Base-by-base conservation (phyloP, 2,797 vertebrate genomes). In the Myripristis jacobus region DNA sequence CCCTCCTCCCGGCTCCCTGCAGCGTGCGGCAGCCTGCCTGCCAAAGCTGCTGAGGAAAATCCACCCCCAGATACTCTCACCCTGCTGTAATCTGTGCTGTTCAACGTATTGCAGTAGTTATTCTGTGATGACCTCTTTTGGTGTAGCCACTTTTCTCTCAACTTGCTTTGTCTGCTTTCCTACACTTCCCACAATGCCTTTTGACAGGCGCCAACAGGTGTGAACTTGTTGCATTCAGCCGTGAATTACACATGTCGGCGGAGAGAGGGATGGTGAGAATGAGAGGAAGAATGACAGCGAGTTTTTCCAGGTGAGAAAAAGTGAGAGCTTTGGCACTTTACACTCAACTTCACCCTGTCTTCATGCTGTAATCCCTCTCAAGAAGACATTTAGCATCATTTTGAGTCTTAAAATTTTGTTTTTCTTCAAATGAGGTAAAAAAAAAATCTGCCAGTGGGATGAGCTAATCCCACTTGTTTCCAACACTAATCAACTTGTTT, bases 141-240 rank as follows among this genome's bases (percentile, higher is more conserved):
- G 12, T 44, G 43, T 31, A 44, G 4, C 16, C 1, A 15, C 16
- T 16, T 44, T 44, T 65, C 27, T 51, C 27, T 44, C 27, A 44
- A 22, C 50, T 34, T 38, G 48, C 9, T 22, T 21, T 22, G 16
- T 27, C 51, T 24, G 24, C 16, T 44, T 21, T 69, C 79, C 59
- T 47, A 31, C 55, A 66, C 55, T 70, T 83, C 73, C 65, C 66
- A 77, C 21, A 55, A 69, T 67, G 18, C 67, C 29, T 29, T 54
- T 0, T 68, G 69, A 56, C 68, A 54, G n/a, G 57, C 29, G 29
- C 54, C 3, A 58, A 43, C 47, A 56, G 44, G 57, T 29, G 36
- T 34, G 12, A 60, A 41, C 70, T 44, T 68, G 75, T 66, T 77
- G 68, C 50, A 44, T 34, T 36, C 38, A 24, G 52, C n/a, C n/a